These are phyloP conservation scores for Callopanchax toddi DNA, from an alignment of 2,113 vertebrate genomes.

Conservation along the genomic window DNA sequence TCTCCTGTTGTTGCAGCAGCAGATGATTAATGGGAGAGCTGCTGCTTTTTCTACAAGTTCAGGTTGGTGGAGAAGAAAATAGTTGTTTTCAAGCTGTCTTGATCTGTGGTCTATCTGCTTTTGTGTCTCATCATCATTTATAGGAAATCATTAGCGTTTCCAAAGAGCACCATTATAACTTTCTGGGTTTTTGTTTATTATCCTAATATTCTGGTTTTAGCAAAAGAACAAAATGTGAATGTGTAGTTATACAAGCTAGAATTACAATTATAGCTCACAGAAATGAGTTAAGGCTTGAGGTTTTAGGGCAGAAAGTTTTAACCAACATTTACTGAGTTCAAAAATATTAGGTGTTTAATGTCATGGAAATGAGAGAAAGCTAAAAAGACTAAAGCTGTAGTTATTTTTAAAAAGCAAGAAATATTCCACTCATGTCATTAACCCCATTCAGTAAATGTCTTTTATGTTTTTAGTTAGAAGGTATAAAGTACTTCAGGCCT, in stretches of 20 bases:
- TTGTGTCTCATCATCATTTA: not conserved
- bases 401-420: too few species aligned
- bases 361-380: too few species aligned
- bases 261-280: not conserved
- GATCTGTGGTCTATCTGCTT: not conserved
- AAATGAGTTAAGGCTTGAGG: too few species aligned
- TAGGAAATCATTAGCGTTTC: not conserved
- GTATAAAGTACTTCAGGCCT: not conserved
- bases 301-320: too few species aligned
- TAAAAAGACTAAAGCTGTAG: too few species aligned
- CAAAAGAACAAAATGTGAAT: not conserved
- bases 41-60: not conserved
- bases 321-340: too few species aligned
- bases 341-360: too few species aligned
- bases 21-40: not conserved
- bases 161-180: not conserved
- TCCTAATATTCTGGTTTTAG: not conserved
- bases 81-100: not conserved
- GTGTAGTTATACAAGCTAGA: not conserved
- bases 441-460: too few species aligned
- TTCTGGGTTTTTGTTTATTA: not conserved
- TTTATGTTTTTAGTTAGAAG: too few species aligned
- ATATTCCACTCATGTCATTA: too few species aligned
- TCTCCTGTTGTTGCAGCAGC: not conserved
- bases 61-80: not conserved